Evolutionary conservation across 2,888 invertebrate species (phyloP).

Genomic region (Eristalis arbustorum): DNA sequence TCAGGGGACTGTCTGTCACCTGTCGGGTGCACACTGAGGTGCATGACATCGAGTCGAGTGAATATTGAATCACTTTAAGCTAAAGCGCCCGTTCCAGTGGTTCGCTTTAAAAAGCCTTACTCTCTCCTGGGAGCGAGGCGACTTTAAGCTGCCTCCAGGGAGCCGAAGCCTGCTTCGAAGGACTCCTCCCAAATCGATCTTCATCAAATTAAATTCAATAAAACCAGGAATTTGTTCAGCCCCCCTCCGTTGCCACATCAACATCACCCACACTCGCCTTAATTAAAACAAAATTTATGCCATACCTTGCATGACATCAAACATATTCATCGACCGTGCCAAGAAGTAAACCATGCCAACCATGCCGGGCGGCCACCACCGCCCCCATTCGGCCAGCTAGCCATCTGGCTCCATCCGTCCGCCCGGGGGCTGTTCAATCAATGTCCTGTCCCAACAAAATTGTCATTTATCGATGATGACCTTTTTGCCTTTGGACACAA

Average conservation of each 20-base stretch:
- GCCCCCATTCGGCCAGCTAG: no score
- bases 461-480: constrained; percentile 45
- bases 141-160: background rate
- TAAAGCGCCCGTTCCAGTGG: background rate
- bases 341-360: constrained; percentile 17
- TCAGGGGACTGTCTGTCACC: background rate
- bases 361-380: background rate
- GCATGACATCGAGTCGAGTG: background rate
- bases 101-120: no score
- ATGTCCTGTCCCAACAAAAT: constrained; percentile 14
- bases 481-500: constrained; percentile 29
- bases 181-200: background rate
- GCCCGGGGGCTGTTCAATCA: constrained; percentile 1
- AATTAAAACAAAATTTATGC: background rate
- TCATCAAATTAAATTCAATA: background rate
- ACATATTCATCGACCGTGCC: background rate
- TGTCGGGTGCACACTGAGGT: no score
- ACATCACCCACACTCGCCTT: background rate
- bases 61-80: background rate
- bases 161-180: no score
- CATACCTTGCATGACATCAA: background rate
- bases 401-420: background rate
- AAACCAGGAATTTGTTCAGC: background rate
- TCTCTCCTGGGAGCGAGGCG: background rate
- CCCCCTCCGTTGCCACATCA: no score